These are phyloP conservation scores for Chionis minor DNA, from an alignment of 2,113 vertebrate genomes.

Conservation along the genomic window DNA sequence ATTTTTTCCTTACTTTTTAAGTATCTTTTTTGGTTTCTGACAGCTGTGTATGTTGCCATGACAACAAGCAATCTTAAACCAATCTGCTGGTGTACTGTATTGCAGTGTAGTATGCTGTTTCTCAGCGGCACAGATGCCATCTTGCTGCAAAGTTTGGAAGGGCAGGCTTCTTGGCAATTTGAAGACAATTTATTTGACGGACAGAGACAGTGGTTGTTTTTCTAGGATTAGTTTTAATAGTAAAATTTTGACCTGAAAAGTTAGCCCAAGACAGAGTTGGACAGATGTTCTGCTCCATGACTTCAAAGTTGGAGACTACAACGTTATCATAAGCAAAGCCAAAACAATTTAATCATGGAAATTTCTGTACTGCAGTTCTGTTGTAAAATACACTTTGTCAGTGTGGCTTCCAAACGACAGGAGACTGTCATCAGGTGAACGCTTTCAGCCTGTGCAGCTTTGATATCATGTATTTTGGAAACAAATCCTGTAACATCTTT, in stretches of 20 bases:
- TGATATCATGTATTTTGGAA: background rate
- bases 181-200: background rate
- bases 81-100: background rate
- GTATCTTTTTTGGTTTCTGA: background rate
- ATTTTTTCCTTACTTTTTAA: background rate
- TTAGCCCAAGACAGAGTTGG: background rate
- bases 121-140: background rate
- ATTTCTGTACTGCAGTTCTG: background rate
- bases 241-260: background rate
- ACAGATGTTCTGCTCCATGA: background rate
- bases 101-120: background rate
- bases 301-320: background rate
- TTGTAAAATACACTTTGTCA: background rate
- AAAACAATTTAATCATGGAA: background rate
- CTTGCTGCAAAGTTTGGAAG: conserved; percentile 46
- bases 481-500: background rate
- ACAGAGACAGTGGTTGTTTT: background rate
- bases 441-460: background rate
- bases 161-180: background rate
- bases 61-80: background rate
- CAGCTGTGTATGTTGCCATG: background rate
- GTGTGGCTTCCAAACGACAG: background rate
- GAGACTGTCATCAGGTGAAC: background rate
- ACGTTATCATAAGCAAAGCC: background rate
- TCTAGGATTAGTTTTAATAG: background rate